Evolutionary conservation across 1,140 invertebrate genomes (phyloP), one percentile per base, ranked within the genome.

Genomic region (Lethrus apterus): DNA sequence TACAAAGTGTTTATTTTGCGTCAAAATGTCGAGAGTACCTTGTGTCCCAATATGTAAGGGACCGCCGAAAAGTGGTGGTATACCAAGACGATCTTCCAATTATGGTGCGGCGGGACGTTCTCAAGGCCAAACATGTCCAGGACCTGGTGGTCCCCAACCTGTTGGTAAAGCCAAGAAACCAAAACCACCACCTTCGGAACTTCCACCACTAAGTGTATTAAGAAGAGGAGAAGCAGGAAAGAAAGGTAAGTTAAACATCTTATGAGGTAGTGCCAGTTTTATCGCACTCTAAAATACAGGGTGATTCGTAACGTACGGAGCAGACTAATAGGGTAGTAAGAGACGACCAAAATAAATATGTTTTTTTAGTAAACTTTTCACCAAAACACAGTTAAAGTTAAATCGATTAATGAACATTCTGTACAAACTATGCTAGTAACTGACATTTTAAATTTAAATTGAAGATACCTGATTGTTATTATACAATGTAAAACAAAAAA

Each of bases 21-120:
- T n/a, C n/a, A 38, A 7, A 21, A 38, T 38, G 35, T 38, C 35
- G 8, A 38, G n/a, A 38, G 24, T 38, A 38, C 35, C 35, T 10
- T 11, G 14, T 7, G 11, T 21, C 0, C 10, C 11, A 1, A 19
- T 18, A 11, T 10, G 14, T 18, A 21, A 21, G 7, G 35, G 20
- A 23, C 35, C 35, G 8, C 35, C 35, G 2, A 20, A 23, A n/a
- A 38, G 19, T 11, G 35, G 35, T 21, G 35, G 10, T 38, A 38
- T 38, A 38, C 35, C 35, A 18, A 11, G 35, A 3, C 35, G 10
- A 21, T 11, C 18, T 20, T 8, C 8, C 9, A 21, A 10, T 21
- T 20, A 5, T 4, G 13, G 17, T 18, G 18, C 18, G 5, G 15
- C 17, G 14, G 32, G 14, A 20, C 3, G 10, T 13, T 38, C 35